Conservation (phyloP, 1,140 invertebrate species). For the Platorchestia sp. region DNA sequence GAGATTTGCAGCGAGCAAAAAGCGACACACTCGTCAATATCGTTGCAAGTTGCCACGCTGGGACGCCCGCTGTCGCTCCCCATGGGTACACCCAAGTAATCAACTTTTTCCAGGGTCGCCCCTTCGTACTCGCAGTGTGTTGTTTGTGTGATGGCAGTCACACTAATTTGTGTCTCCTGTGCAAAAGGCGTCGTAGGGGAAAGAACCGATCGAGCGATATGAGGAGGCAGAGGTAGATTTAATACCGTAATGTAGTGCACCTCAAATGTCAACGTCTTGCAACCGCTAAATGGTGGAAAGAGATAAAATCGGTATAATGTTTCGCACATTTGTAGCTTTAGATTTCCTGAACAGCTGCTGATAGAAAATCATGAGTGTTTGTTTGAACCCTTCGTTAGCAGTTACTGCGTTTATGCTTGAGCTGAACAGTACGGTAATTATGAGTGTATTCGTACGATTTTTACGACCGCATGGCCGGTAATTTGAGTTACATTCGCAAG, state of each 20-base stretch:
- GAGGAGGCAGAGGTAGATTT: background rate
- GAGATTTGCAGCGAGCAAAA: background rate
- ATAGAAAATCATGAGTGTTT: too few species aligned
- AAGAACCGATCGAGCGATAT: background rate
- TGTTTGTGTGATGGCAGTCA: background rate
- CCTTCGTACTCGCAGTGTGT: background rate
- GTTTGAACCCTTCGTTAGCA: too few species aligned
- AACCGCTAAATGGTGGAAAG: background rate
- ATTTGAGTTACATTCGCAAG: too few species aligned
- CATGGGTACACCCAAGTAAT: background rate
- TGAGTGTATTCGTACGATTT: too few species aligned
- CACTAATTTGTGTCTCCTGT: background rate
- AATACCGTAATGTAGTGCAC: background rate
- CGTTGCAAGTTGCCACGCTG: background rate
- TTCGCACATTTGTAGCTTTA: background rate
- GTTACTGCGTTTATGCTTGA: too few species aligned
- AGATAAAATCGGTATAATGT: background rate
- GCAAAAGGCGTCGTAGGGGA: constrained; percentile 2
- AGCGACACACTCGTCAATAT: background rate
- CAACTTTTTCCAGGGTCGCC: background rate
- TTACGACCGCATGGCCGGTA: too few species aligned
- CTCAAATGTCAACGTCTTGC: background rate
- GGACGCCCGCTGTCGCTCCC: background rate
- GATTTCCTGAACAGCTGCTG: too few species aligned
- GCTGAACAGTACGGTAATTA: too few species aligned